Evolutionary conservation across 2,113 vertebrate genomes (phyloP).

Genomic region (Cephalopholis sonnerati): DNA sequence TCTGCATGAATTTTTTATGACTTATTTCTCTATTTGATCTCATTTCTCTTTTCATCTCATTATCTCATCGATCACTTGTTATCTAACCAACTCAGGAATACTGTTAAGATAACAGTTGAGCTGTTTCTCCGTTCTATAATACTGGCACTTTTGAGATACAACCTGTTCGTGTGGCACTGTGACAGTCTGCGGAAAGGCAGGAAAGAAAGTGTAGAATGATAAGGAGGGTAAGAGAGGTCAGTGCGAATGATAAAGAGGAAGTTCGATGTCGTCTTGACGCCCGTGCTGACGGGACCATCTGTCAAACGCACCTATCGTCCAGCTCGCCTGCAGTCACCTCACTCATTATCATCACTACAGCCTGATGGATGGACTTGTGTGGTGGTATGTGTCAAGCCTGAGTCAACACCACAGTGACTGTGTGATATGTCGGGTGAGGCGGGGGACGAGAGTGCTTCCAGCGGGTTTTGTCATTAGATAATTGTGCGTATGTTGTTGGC

Average conservation of each 20-base stretch:
- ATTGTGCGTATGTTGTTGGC: slow-evolving; percentile 55
- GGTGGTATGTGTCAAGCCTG: slow-evolving; percentile 48
- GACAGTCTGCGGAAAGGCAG: not conserved
- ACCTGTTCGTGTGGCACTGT: not conserved
- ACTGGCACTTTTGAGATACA: not conserved
- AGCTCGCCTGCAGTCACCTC: slow-evolving; percentile 52
- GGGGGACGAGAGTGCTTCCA: slow-evolving; percentile 39
- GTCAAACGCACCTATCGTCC: slow-evolving; percentile 58
- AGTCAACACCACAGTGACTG: slow-evolving; percentile 47
- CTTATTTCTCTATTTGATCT: not conserved
- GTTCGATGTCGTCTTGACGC: slow-evolving; percentile 40
- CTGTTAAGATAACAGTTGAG: not conserved
- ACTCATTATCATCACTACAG: slow-evolving; percentile 54
- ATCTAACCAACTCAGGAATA: not conserved
- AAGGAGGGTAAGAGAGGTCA: slow-evolving; percentile 49
- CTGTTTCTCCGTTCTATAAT: not conserved
- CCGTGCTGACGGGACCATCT: slow-evolving; percentile 55
- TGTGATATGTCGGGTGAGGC: slow-evolving; percentile 38
- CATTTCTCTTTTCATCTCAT: not conserved
- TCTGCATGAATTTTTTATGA: not conserved
- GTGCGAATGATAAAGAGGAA: slow-evolving; percentile 60
- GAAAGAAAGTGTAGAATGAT: slow-evolving; percentile 28
- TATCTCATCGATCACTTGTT: not conserved
- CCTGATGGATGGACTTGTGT: slow-evolving; percentile 65
- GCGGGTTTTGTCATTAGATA: slow-evolving; percentile 55